Evolutionary conservation across 2,113 vertebrate species (phyloP).

Genomic region (Oncorhynchus gorbuscha): DNA sequence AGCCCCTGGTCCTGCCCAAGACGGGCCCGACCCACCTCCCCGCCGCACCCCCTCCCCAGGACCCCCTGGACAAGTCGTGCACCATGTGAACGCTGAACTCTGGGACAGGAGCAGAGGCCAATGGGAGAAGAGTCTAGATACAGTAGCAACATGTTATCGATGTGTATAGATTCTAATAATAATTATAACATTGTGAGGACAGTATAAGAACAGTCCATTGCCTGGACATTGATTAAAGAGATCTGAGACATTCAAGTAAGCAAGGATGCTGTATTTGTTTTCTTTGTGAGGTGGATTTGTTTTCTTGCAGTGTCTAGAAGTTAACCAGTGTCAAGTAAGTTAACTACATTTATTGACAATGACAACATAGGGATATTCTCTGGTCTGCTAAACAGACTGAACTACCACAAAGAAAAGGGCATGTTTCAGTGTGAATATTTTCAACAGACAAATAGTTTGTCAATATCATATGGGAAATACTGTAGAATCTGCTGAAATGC

Average conservation of each 20-base stretch:
- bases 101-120: neutral
- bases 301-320: slow-evolving; percentile 72
- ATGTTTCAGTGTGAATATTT: neutral
- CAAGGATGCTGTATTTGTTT: neutral
- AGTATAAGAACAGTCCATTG: slow-evolving; percentile 28
- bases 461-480: slow-evolving; percentile 13
- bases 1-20: slow-evolving; percentile 93
- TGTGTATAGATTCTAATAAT: slow-evolving; percentile 12
- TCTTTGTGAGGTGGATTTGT: slow-evolving; percentile 29
- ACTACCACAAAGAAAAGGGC: neutral
- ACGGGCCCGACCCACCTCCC: slow-evolving; percentile 81
- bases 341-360: too few relatives aligned
- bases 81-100: slow-evolving; percentile 82
- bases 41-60: slow-evolving; percentile 79
- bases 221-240: slow-evolving; percentile 23
- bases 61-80: slow-evolving; percentile 93
- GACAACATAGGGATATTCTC: neutral
- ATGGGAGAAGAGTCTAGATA: neutral
- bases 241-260: slow-evolving; percentile 21
- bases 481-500: slow-evolving; percentile 24
- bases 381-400: slow-evolving; percentile 2
- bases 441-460: neutral
- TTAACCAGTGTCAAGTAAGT: slow-evolving; percentile 34
- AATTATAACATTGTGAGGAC: slow-evolving; percentile 14
- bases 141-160: slow-evolving; percentile 4